Evolutionary conservation across 2,888 invertebrate genomes (phyloP), one percentile per base, ranked within the genome.

Genomic region (Pandemis corylana): DNA sequence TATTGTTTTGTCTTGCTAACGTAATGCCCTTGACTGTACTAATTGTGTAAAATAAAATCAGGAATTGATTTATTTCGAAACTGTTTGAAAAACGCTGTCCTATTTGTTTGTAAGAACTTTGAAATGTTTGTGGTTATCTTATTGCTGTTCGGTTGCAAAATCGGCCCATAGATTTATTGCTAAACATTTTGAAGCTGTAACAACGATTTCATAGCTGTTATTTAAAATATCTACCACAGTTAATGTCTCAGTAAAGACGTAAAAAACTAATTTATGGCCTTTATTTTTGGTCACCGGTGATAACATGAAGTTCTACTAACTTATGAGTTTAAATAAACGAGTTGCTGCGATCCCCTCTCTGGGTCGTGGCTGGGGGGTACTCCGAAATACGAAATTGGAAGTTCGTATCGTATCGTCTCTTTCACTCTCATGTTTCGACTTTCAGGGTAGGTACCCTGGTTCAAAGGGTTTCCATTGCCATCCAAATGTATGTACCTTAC

Each of bases 251-350:
- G 36, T 62, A 41, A 62, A 62, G 41, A 12, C 62, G n/a, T 62
- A 62, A 62, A 36, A 62, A 41, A 62, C 41, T 41, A 62, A 62
- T 42, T 62, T 62, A 42, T 62, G 9, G n/a, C 62, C 13, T 62
- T 62, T 62, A 62, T 62, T 62, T 62, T 13, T n/a, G 41, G 62
- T 41, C 36, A 62, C 7, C 62, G n/a, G 41, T 7, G 42, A 41
- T 28, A 28, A 10, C 51, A 46, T 28, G 12, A 13, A 62, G 62
- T 62, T 62, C n/a, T 13, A 28, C 10, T 28, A 59, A 10, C 28
- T 10, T 12, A 12, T 12, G 28, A 59, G 15, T 53, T 53, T 15
- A 36, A 36, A 36, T 36, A 36, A 36, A 36, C 2, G 28, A 36
- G 28, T 36, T 36, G 28, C 1, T 36, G 28, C 28, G 28, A 36